Conservation (phyloP, 1,140 invertebrate species). For the Nomia melanderi region DNA sequence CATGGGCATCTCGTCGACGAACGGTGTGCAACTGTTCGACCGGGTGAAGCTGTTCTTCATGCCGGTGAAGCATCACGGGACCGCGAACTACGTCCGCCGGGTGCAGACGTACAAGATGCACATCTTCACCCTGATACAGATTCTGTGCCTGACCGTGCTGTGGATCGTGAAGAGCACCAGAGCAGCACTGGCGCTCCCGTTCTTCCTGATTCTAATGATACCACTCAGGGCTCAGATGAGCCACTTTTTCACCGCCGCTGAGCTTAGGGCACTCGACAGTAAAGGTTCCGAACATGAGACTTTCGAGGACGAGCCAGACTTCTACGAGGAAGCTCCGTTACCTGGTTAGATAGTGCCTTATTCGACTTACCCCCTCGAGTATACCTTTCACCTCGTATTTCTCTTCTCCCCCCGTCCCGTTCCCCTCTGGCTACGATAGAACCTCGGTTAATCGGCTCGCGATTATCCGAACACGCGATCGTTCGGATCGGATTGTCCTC, state of each 20-base stretch:
- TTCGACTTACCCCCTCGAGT: constrained; percentile 39
- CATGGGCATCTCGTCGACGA: constrained; percentile 96
- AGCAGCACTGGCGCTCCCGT: constrained; percentile 93
- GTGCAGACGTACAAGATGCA: constrained; percentile 96
- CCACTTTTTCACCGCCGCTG: constrained; percentile 88
- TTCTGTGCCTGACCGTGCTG: constrained; percentile 88
- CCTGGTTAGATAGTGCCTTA: constrained; percentile 85
- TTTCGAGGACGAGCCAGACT: constrained; percentile 93
- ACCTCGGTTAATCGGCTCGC: no score
- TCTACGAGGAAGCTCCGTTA: constrained; percentile 92
- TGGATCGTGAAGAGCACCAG: constrained; percentile 94
- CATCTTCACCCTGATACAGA: constrained; percentile 92
- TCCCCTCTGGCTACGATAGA: not conserved
- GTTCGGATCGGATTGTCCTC: no score
- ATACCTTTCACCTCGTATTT: constrained; percentile 6
- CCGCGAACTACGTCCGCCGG: constrained; percentile 88
- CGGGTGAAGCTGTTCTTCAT: constrained; percentile 92
- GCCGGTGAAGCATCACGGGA: constrained; percentile 96
- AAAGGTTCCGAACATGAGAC: constrained; percentile 87
- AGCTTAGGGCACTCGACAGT: constrained; percentile 91
- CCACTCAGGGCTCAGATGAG: constrained; percentile 89
- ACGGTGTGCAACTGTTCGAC: constrained; percentile 96
- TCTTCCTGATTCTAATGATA: constrained; percentile 95
- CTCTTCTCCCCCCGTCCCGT: not conserved
- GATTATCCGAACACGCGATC: no score